phyloP scores from a whole-genome alignment of 2,113 vertebrate species.

The Garra rufa region DNA sequence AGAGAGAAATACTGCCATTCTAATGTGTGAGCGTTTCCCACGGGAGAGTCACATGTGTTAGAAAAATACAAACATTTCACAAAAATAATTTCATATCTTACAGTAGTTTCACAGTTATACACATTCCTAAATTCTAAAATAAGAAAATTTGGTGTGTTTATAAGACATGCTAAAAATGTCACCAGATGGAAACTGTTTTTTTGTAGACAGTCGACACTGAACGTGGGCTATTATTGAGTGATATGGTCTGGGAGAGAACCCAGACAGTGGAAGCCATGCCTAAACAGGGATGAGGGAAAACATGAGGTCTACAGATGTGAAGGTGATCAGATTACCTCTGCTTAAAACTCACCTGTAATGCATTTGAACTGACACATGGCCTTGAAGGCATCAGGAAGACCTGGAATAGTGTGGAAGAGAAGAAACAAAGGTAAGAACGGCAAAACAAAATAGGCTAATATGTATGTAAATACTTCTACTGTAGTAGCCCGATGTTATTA shows the following conservation, averaged over 20 bases:
- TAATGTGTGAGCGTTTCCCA: not conserved
- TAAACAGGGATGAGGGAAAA: constrained; percentile 21
- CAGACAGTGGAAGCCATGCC: constrained; percentile 7
- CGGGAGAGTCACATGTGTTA: not conserved
- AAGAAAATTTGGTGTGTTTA: not conserved
- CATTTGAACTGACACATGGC: constrained; percentile 2
- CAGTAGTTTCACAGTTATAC: not conserved
- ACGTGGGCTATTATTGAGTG: not conserved
- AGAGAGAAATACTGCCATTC: not conserved
- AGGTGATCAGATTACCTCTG: constrained; percentile 58
- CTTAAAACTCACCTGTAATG: constrained; percentile 43
- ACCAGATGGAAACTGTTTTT: constrained; percentile 24
- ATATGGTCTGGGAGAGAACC: constrained; percentile 3
- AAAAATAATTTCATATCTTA: not conserved
- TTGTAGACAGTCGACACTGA: not conserved
- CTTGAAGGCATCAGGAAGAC: not conserved
- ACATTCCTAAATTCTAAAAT: not conserved
- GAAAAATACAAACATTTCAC: not conserved
- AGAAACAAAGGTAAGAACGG: not conserved
- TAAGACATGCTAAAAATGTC: not conserved
- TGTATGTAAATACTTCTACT: not conserved
- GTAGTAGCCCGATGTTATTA: not conserved
- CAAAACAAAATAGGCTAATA: not conserved
- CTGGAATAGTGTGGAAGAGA: not conserved
- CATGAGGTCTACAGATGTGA: constrained; percentile 48